phyloP scores from a whole-genome alignment of 2,888 invertebrate species.

The Acanthococcus lagerstroemiae region DNA sequence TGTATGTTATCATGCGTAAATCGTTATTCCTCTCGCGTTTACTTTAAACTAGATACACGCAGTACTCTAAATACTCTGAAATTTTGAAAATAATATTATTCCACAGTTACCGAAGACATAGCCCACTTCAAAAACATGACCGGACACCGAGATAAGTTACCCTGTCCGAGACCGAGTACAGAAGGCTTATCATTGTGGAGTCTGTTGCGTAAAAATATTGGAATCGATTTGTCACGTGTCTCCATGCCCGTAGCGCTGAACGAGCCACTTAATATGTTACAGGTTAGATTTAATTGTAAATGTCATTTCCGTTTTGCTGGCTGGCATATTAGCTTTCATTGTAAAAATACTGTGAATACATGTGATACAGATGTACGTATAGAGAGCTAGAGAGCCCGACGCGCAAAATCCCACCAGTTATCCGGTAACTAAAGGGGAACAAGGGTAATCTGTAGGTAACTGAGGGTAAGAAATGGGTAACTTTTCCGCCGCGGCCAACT shows the following conservation, averaged over 20 bases:
- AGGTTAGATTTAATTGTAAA: slow-evolving; percentile 48
- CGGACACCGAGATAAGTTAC: slow-evolving; percentile 57
- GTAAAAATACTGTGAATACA: background rate
- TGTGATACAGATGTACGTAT: background rate
- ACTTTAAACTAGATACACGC: too few species aligned
- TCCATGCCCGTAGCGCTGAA: slow-evolving; percentile 80
- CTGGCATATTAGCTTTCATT: background rate
- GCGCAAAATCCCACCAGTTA: too few species aligned
- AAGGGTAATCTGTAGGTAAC: too few species aligned
- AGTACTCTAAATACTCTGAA: too few species aligned
- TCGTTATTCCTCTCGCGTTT: too few species aligned
- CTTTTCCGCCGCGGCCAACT: too few species aligned
- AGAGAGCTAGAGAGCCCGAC: too few species aligned
- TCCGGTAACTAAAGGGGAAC: too few species aligned
- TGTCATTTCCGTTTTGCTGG: background rate
- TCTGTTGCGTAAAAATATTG: slow-evolving; percentile 67
- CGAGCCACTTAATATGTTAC: slow-evolving; percentile 70
- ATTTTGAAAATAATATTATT: background rate
- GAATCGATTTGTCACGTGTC: slow-evolving; percentile 73
- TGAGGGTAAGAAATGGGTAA: too few species aligned
- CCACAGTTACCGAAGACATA: slow-evolving; percentile 19
- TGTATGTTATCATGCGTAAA: too few species aligned
- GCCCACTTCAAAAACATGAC: slow-evolving; percentile 39
- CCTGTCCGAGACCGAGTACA: slow-evolving; percentile 59
- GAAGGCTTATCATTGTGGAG: slow-evolving; percentile 73